Evolutionary conservation across 2,888 invertebrate species (phyloP).

Genomic region (Tigriopus californicus): DNA sequence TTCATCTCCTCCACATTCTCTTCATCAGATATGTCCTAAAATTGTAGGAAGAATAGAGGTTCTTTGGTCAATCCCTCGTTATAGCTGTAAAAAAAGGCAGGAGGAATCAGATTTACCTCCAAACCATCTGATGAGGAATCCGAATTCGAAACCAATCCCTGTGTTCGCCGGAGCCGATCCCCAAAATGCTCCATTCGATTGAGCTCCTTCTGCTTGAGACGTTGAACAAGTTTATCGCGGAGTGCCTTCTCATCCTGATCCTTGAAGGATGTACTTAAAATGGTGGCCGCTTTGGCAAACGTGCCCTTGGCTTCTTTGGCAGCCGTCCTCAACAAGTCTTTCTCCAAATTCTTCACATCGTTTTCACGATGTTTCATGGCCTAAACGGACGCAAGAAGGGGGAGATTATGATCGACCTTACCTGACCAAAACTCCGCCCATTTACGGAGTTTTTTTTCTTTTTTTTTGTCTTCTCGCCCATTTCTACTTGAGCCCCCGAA

Average conservation of each 20-base stretch:
- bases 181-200: neutral
- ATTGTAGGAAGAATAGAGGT: neutral
- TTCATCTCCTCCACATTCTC: neutral
- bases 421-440: neutral
- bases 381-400: neutral
- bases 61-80: too few species aligned
- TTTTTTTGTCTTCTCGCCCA: neutral
- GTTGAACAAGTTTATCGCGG: constrained; percentile 10
- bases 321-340: constrained; percentile 1
- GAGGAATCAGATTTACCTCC: too few species aligned
- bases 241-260: constrained; percentile 4
- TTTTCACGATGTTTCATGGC: neutral
- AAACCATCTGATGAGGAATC: too few species aligned
- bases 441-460: neutral
- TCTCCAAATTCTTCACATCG: constrained; percentile 3
- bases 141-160: neutral
- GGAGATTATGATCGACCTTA: neutral
- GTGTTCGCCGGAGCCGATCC: neutral
- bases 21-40: neutral
- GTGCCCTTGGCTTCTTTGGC: neutral
- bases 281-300: neutral
- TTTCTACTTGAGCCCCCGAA: neutral
- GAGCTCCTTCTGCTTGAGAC: constrained; percentile 10
- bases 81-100: too few species aligned
- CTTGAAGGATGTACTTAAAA: neutral